Evolutionary conservation across 2,113 vertebrate genomes (phyloP).

Genomic region (Lucifuga dentata): DNA sequence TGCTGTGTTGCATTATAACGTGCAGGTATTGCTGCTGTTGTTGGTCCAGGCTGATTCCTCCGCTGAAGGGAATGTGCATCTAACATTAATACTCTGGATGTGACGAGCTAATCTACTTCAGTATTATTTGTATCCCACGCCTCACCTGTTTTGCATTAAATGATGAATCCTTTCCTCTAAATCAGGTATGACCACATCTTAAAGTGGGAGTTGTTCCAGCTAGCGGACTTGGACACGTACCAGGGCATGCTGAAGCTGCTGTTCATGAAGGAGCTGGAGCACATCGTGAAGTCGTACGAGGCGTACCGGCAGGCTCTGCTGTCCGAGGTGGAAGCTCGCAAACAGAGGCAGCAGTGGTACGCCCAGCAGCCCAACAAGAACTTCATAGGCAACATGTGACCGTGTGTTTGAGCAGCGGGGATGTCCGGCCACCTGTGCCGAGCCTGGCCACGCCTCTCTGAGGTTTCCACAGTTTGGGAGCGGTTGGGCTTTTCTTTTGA

Average conservation of each 20-base stretch:
- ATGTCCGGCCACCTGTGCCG: neutral
- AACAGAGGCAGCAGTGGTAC: slow-evolving; percentile 96
- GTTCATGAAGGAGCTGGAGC: slow-evolving; percentile 99
- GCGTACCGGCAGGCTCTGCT: slow-evolving; percentile 94
- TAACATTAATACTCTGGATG: too few relatives aligned
- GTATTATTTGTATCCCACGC: too few relatives aligned
- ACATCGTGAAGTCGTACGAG: slow-evolving; percentile 97
- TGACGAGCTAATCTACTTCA: too few relatives aligned
- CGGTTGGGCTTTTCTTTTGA: slow-evolving; percentile 52
- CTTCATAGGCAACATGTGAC: slow-evolving; percentile 86
- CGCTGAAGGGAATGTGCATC: too few relatives aligned
- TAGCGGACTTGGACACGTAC: slow-evolving; percentile 97
- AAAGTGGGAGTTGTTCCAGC: slow-evolving; percentile 99
- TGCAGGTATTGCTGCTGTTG: too few relatives aligned
- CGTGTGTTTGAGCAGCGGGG: neutral
- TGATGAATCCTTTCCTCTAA: slow-evolving; percentile 2
- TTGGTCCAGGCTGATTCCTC: too few relatives aligned
- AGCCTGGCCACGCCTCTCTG: slow-evolving; percentile 45
- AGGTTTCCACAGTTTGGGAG: slow-evolving; percentile 63
- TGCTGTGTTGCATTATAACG: too few relatives aligned
- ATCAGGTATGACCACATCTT: slow-evolving; percentile 97
- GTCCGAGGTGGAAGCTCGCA: slow-evolving; percentile 91
- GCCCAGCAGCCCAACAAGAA: slow-evolving; percentile 90
- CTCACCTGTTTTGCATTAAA: too few relatives aligned
- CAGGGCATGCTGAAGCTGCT: slow-evolving; percentile 99